A percentile compares a stretch with the other conserved stretches of the same genome.
phyloP scores from a whole-genome alignment of 2,888 invertebrate genomes.

The Drosophila suboccidentalis region DNA sequence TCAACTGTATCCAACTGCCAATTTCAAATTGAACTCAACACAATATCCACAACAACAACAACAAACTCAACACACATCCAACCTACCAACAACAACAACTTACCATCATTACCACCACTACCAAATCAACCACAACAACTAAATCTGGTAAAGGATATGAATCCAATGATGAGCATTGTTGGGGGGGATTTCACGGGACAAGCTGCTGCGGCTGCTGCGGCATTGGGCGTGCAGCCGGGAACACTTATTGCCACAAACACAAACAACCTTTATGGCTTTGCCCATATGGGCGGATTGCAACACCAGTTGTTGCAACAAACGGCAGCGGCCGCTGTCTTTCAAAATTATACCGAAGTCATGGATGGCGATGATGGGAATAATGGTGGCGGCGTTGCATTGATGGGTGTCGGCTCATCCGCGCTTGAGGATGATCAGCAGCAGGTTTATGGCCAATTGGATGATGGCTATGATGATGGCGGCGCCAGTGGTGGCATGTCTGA shows the following conservation, averaged over 20 bases:
- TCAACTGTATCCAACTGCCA: conserved; percentile 63
- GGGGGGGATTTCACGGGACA: conserved; percentile 85
- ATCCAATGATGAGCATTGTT: conserved; percentile 86
- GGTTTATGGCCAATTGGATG: conserved; percentile 78
- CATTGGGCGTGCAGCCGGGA: conserved; percentile 82
- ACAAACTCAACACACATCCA: conserved; percentile 39
- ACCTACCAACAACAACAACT: conserved; percentile 30
- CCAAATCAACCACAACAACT: conserved; percentile 9
- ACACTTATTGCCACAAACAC: conserved; percentile 81
- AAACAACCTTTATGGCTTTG: conserved; percentile 84
- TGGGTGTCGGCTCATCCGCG: conserved; percentile 53
- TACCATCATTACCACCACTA: conserved; percentile 29
- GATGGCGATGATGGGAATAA: conserved; percentile 65
- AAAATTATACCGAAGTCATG: conserved; percentile 83
- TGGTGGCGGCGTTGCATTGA: conserved; percentile 45
- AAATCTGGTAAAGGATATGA: conserved; percentile 82
- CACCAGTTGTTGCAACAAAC: conserved; percentile 84
- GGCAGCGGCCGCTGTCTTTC: conserved; percentile 83
- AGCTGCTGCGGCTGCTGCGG: conserved; percentile 82
- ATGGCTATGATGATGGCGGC: conserved; percentile 76
- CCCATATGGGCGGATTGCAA: conserved; percentile 84
- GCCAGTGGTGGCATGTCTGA: conserved; percentile 72
- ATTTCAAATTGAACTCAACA: conserved; percentile 43
- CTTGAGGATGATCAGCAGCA: conserved; percentile 72
- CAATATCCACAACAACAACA: conserved; percentile 42